Base-by-base conservation (phyloP, 1,140 invertebrate species). In the Drosophila ananassae region DNA sequence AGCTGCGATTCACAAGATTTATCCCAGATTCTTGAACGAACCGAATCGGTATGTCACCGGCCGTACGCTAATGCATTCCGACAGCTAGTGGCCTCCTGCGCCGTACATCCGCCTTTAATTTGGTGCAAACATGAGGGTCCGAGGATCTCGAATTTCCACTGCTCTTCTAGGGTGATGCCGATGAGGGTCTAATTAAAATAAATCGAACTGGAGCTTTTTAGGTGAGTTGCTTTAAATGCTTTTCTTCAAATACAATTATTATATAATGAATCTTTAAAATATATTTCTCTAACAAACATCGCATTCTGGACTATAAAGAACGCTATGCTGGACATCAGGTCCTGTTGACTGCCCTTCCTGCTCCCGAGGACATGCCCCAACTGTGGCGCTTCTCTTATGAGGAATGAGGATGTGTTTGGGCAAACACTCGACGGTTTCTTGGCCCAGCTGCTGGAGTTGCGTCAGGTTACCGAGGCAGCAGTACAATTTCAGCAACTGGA, bases 401-500 rank as follows among this genome's bases (percentile, higher is more conserved):
- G n/a, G n/a, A n/a, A n/a, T n/a, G n/a, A 17, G 47, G 92, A 95
- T n/a, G n/a, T n/a, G n/a, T n/a, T n/a, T n/a, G n/a, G n/a, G n/a
- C n/a, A n/a, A 66, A 81, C 90, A 57, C 93, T 94, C 57, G 92
- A 95, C 63, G 93, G 94, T 74, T 96, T 95, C 90, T 80, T 94
- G 9, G 91, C 94, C 41, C 92, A 96, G 68, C 91, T 93, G 2
- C 41, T 69, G 13, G 73, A 93, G 54, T 84, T 94, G 13, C 90
- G 96, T 92, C 90, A 92, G 21, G 93, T 97, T 67, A 95, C 97
- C 79, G 93, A 95, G 48, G 94, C 94, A 2, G 94, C 94, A 0
- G 90, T 94, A n/a, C 96, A 97, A 84, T 97, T 97, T 80, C 92
- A 95, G 56, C 97, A 96, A 90, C 91, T 98, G 24, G 97, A 97